Conservation (phyloP, 2,113 vertebrate genomes). For the Cichladusa arquata region DNA sequence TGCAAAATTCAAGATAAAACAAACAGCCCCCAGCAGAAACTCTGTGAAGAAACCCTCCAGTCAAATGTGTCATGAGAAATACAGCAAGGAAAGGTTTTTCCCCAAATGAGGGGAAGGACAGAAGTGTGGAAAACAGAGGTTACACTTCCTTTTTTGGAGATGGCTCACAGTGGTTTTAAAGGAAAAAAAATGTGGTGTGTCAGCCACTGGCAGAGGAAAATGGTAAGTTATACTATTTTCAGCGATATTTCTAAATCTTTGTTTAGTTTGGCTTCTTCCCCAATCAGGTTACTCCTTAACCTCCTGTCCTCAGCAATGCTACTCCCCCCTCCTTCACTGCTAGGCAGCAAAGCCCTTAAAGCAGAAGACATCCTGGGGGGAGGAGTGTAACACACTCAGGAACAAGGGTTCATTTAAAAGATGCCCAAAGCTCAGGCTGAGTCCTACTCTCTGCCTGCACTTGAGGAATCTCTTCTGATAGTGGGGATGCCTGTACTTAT, state of each 20-base stretch:
- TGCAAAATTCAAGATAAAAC: conserved; percentile 23
- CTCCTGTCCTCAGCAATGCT: neutral
- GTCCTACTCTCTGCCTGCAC: neutral
- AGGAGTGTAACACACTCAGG: neutral
- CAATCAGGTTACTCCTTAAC: conserved; percentile 28
- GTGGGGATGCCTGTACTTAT: neutral
- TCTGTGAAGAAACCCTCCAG: neutral
- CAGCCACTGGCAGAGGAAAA: conserved; percentile 47
- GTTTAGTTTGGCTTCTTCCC: conserved; percentile 52
- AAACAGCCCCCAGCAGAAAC: conserved; percentile 10
- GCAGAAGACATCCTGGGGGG: neutral
- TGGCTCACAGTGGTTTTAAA: conserved; percentile 17
- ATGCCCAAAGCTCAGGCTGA: neutral
- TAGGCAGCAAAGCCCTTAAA: neutral
- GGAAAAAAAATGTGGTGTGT: conserved; percentile 41
- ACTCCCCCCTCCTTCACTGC: neutral
- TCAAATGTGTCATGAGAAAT: conserved; percentile 16
- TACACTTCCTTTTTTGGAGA: conserved; percentile 56
- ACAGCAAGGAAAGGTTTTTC: conserved; percentile 27
- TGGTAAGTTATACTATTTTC: conserved; percentile 28
- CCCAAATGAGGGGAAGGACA: neutral
- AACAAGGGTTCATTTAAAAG: neutral
- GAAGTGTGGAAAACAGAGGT: conserved; percentile 29
- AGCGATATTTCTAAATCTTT: conserved; percentile 25
- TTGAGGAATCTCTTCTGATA: neutral